Conservation (phyloP, 92 coral and sea anemone species). For the Epizoanthus stellaris region DNA sequence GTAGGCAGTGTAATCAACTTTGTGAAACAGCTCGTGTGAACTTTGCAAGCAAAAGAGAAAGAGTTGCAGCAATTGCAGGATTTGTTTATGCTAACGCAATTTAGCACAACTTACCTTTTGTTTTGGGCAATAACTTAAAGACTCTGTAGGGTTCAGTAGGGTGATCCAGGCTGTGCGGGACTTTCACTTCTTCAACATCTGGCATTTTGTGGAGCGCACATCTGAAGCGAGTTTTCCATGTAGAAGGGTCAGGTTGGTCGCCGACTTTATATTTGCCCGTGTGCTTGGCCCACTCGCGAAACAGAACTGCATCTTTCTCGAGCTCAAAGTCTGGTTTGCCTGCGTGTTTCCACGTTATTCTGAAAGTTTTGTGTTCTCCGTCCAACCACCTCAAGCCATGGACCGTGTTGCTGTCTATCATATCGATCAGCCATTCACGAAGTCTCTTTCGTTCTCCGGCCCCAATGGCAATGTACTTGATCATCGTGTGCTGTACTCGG, state of each 20-base stretch:
- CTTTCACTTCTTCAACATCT: constrained; percentile 86
- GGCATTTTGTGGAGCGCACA: constrained; percentile 98
- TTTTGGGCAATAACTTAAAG: constrained; percentile 80
- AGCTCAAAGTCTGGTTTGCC: constrained; percentile 95
- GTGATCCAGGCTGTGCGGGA: constrained; percentile 86
- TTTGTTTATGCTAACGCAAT: no score
- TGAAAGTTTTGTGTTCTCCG: constrained; percentile 68
- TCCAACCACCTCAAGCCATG: constrained; percentile 85
- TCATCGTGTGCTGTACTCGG: neutral
- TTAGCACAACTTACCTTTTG: constrained; percentile 11
- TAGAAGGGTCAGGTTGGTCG: constrained; percentile 94
- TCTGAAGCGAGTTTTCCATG: constrained; percentile 97
- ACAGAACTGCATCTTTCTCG: constrained; percentile 93
- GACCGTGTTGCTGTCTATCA: constrained; percentile 76
- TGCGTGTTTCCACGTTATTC: constrained; percentile 97
- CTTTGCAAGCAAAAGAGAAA: no score
- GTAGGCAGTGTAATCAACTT: neutral
- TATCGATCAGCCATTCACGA: constrained; percentile 88
- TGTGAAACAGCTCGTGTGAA: no score
- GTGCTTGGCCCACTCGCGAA: constrained; percentile 96
- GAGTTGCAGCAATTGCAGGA: neutral
- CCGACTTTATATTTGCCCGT: constrained; percentile 93
- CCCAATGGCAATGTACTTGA: constrained; percentile 16
- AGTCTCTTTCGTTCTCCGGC: constrained; percentile 77
- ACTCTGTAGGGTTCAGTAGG: constrained; percentile 88